Percentiles rank a stretch among this genome's conserved stretches.
phyloP scores from a whole-genome alignment of 2,888 invertebrate species.

The Erebia palarica region DNA sequence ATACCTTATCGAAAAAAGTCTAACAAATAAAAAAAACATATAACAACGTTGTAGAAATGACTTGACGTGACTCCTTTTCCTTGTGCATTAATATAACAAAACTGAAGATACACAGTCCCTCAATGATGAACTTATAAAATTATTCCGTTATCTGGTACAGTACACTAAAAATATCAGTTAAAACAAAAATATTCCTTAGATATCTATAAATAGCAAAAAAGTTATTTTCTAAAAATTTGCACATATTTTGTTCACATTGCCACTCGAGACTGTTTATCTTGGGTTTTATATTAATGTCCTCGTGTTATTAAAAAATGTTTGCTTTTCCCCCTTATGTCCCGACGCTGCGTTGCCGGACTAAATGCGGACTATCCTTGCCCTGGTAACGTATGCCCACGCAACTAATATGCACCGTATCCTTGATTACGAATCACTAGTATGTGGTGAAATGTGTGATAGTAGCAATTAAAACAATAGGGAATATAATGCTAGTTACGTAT shows the following conservation, averaged over 20 bases:
- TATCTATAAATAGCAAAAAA: too few species aligned
- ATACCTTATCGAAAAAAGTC: constrained; percentile 45
- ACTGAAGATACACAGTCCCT: constrained; percentile 10
- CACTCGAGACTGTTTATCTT: constrained; percentile 9
- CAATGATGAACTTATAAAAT: background rate
- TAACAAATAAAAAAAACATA: constrained; percentile 48
- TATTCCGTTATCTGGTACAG: background rate
- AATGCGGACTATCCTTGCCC: constrained; percentile 57
- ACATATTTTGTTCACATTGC: background rate
- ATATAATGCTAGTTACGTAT: constrained; percentile 99
- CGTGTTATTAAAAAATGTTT: constrained; percentile 64
- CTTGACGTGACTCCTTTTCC: constrained; percentile 15
- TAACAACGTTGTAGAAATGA: constrained; percentile 38
- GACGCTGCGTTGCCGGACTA: constrained; percentile 67
- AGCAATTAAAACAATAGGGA: constrained; percentile 99
- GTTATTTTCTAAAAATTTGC: too few species aligned
- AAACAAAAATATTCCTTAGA: background rate
- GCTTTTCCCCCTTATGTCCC: constrained; percentile 78
- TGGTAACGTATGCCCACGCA: constrained; percentile 72
- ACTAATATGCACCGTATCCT: constrained; percentile 61
- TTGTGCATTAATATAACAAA: constrained; percentile 15
- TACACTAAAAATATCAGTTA: background rate
- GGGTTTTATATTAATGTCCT: constrained; percentile 22
- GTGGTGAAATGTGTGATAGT: constrained; percentile 99
- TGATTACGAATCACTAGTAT: constrained; percentile 85